Conservation (phyloP, 2,113 vertebrate species). For the Cyprinodon variegatus region DNA sequence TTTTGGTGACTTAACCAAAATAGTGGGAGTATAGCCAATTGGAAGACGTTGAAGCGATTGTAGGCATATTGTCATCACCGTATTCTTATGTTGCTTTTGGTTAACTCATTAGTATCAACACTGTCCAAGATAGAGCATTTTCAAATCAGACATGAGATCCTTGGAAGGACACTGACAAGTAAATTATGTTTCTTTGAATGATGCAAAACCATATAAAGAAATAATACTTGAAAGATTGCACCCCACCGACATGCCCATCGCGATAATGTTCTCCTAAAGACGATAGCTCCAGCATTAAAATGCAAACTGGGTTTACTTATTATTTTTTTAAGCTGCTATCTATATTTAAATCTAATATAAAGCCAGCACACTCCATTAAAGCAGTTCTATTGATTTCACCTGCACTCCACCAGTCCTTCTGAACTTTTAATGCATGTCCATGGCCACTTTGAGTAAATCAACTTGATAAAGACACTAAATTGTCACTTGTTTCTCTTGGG, state of each 20-base stretch:
- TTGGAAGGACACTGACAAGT: conserved; percentile 5
- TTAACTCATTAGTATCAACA: too few species aligned
- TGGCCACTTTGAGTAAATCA: conserved; percentile 42
- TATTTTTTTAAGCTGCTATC: conserved; percentile 12
- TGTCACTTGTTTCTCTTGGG: conserved; percentile 14
- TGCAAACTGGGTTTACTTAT: conserved; percentile 24
- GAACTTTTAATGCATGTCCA: conserved; percentile 39
- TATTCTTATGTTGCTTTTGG: too few species aligned
- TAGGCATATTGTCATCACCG: too few species aligned
- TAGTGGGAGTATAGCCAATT: too few species aligned
- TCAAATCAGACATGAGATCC: not conserved
- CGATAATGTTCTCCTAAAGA: conserved; percentile 17
- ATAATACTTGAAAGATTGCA: not conserved
- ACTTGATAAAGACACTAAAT: not conserved
- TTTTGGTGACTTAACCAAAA: too few species aligned
- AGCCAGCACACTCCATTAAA: conserved; percentile 47
- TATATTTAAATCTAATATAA: conserved; percentile 20
- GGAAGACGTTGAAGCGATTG: too few species aligned
- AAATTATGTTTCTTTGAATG: conserved; percentile 25
- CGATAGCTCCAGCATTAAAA: conserved; percentile 44
- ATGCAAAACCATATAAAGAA: not conserved
- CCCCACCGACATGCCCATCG: conserved; percentile 2
- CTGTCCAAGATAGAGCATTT: not conserved
- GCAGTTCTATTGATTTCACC: conserved; percentile 14
- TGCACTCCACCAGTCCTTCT: conserved; percentile 44